Conservation (phyloP, 2,113 vertebrate genomes). For the Malurus melanocephalus region DNA sequence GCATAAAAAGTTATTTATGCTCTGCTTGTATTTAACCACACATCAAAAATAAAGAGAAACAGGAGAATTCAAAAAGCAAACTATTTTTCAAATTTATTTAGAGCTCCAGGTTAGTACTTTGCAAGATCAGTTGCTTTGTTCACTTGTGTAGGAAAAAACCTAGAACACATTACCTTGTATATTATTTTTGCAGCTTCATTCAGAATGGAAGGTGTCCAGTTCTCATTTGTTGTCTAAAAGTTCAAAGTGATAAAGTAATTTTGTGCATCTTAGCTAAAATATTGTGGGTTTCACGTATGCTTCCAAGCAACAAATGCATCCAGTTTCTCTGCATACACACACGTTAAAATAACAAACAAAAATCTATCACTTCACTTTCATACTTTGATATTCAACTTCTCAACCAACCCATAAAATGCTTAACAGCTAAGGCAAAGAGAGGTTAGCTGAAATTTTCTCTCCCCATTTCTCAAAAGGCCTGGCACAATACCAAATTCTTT, state of each 20-base stretch:
- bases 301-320: neutral
- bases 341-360: neutral
- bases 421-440: neutral
- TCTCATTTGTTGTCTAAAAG: constrained; percentile 88
- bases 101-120: neutral
- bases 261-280: neutral
- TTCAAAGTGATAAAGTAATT: constrained; percentile 18
- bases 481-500: neutral
- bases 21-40: neutral
- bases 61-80: neutral
- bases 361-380: neutral
- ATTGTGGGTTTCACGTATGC: neutral
- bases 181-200: constrained; percentile 93
- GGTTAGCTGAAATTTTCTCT: neutral
- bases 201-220: constrained; percentile 89
- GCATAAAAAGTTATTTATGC: neutral
- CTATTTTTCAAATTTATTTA: neutral
- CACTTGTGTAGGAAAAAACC: neutral
- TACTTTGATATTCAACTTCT: neutral
- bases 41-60: neutral
- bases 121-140: neutral
- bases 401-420: neutral
- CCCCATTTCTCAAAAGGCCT: neutral
- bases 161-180: constrained; percentile 83
- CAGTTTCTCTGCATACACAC: neutral